phyloP scores from a whole-genome alignment of 92 coral and sea anemone species.

The Micromussa lordhowensis region DNA sequence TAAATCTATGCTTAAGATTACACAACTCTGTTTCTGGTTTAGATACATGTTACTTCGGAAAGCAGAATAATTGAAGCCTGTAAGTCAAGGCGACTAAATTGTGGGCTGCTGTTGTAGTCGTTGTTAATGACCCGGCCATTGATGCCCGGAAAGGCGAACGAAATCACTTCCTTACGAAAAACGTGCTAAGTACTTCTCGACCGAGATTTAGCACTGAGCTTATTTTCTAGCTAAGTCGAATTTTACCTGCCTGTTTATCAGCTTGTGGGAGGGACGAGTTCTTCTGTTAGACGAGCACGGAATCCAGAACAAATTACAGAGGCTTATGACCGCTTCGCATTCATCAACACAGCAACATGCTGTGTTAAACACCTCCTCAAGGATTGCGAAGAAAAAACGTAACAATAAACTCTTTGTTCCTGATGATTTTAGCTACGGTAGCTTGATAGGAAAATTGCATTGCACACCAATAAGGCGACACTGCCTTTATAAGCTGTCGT shows the following conservation, averaged over 20 bases:
- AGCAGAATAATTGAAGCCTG: background rate
- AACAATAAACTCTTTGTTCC: constrained; percentile 38
- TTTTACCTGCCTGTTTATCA: constrained; percentile 7
- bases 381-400: background rate
- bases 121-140: constrained; percentile 2
- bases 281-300: constrained; percentile 2
- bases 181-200: constrained; percentile 23
- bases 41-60: background rate
- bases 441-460: constrained; percentile 10
- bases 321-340: background rate
- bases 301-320: constrained; percentile 6
- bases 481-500: constrained; percentile 35
- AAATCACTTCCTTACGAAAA: constrained; percentile 25
- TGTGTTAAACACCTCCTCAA: constrained; percentile 31
- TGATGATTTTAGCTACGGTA: background rate
- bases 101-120: background rate
- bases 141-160: constrained; percentile 25
- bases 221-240: constrained; percentile 29
- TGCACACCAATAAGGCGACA: constrained; percentile 10
- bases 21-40: background rate
- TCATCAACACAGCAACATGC: constrained; percentile 14
- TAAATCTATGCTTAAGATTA: background rate
- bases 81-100: background rate
- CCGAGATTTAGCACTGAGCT: constrained; percentile 19
- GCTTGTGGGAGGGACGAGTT: constrained; percentile 14